Percentiles rank a stretch among this genome's conserved stretches.
phyloP scores from a whole-genome alignment of 2,888 invertebrate genomes.

The Balanococcus diminutus region DNA sequence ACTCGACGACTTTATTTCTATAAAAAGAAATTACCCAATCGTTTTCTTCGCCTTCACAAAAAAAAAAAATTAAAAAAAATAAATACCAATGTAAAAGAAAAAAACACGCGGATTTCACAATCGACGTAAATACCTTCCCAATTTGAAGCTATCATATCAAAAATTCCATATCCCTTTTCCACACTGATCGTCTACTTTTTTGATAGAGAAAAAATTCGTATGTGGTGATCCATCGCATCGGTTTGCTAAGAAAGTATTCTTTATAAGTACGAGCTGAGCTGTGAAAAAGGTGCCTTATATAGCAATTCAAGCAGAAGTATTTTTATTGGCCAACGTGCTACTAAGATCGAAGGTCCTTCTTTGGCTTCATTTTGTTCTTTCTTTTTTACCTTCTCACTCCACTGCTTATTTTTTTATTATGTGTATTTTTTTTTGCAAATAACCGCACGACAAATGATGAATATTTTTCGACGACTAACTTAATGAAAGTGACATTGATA shows the following conservation, averaged over 20 bases:
- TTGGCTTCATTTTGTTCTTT: neutral
- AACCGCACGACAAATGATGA: neutral
- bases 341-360: neutral
- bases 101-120: no score
- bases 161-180: no score
- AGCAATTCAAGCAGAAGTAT: neutral
- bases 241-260: neutral
- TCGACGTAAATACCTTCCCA: no score
- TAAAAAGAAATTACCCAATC: no score
- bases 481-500: conserved; percentile 23
- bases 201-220: no score
- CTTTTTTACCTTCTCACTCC: neutral
- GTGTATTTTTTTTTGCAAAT: neutral
- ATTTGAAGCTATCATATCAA: no score
- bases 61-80: no score
- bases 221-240: neutral
- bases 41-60: no score
- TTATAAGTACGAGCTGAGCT: no score
- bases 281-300: neutral
- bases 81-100: no score
- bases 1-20: no score
- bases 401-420: neutral
- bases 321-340: neutral
- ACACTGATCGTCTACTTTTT: no score
- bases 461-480: neutral